Percentiles rank a stretch among this genome's conserved stretches.
These are phyloP conservation scores for Muntiacus muntjak DNA, from an alignment of 2,113 vertebrate species.

Conservation along the genomic window DNA sequence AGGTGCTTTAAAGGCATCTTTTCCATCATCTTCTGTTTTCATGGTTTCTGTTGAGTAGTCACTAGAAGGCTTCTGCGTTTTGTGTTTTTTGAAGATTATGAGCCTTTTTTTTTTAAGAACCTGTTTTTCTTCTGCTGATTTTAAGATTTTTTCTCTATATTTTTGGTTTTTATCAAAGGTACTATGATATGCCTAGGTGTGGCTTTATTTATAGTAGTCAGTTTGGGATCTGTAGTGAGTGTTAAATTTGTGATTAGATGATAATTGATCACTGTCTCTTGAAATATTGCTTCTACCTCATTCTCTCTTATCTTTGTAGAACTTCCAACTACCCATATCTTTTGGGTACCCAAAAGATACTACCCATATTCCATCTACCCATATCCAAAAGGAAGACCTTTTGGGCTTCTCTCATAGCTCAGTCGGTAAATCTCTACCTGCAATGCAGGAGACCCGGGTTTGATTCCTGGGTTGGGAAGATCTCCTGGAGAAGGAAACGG, in stretches of 20 bases:
- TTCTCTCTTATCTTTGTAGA: background rate
- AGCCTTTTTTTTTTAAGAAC: background rate
- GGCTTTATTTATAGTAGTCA: background rate
- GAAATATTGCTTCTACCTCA: background rate
- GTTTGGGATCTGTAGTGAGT: background rate
- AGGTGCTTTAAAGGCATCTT: background rate
- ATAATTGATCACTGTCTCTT: background rate
- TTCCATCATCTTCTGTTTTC: background rate
- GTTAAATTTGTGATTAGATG: background rate
- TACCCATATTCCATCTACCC: background rate
- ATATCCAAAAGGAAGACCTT: background rate
- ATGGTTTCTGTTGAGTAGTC: background rate
- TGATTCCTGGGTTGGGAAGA: background rate
- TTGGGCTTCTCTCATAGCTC: background rate
- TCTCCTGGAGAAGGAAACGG: background rate
- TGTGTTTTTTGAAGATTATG: background rate
- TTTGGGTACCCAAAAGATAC: no score
- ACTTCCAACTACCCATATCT: background rate
- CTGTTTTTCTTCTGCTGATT: background rate
- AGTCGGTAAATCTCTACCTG: background rate
- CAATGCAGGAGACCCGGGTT: background rate
- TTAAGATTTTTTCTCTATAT: background rate
- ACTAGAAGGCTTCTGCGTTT: background rate
- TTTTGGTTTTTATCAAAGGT: background rate
- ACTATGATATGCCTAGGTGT: background rate